Evolutionary conservation across 2,888 invertebrate species (phyloP), one percentile per base, ranked within the genome.

Genomic region (Synanthedon andrenaeformis): DNA sequence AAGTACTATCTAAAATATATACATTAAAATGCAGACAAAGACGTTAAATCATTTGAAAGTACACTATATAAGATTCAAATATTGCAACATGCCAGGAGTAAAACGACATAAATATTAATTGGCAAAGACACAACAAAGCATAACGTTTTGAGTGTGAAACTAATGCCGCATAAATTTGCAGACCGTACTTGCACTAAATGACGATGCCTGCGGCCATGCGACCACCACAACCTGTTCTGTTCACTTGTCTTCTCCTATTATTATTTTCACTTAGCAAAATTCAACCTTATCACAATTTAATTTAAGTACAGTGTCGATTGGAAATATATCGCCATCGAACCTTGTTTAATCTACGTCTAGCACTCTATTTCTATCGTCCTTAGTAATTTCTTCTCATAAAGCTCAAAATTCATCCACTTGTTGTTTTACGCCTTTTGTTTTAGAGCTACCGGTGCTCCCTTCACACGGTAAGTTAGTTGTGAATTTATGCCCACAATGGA

Each of bases 401-500:
- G 66, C 62, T 69, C 63, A 67, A 69, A 69, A 66, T 71, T 65
- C 69, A 55, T 55, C 53, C 41, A 42, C 53, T 23, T 35, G 53
- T 35, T 52, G 53, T 56, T 57, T 62, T 59, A 54, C 61, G 58
- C 58, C 62, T 70, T 73, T 73, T 74, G 66, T 73, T 72, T 69
- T 65, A 61, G 59, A 58, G 72, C 70, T 72, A 71, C 74, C 63
- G 65, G 61, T 61, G 62, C 62, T 59, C 59, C 62, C 64, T 65
- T 71, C 65, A 65, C 67, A 65, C 66, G 63, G 70, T 72, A 65
- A 72, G 71, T 73, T 72, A 66, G 65, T 60, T 57, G 59, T 66
- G 63, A 69, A 80, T 81, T 81, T 79, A 80, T 76, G 69, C 64
- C 59, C 64, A 76, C 77, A 77, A 79, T 76, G 72, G 75, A 71